Evolutionary conservation across 2,113 vertebrate genomes (phyloP), one percentile per base, ranked within the genome.

Genomic region (Peromyscus polionotus): DNA sequence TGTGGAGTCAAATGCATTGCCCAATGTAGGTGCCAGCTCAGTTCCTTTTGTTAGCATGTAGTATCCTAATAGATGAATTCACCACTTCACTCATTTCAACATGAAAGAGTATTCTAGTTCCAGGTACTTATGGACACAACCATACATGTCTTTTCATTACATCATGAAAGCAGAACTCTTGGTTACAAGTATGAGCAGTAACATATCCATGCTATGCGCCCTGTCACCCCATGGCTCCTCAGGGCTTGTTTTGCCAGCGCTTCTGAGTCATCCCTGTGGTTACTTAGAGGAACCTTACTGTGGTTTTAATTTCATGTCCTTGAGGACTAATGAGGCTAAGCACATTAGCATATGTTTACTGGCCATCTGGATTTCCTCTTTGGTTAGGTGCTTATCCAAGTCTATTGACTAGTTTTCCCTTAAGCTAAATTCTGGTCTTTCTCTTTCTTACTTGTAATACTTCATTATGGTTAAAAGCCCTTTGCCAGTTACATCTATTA

Each of bases 271-370:
- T 81, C 65, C 12, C 57, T 51, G 59, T 81, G 87, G 48, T 11
- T 83, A 33, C 68, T 83, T 54, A 88, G 4, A 91, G 57, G n/a
- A 80, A 65, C 28, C 36, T n/a, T 54, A 36, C 1, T 91, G 72
- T 76, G 48, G 36, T 76, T 91, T 93, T 76, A 76, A 94, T 91
- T 19, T 95, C 81, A 72, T 77, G 51, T 39, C 68, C 61, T 68
- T 68, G 84, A 45, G 68, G 84, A 67, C 84, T 87, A 68, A 36
- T 20, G 6, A 36, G 42, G 84, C 42, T 24, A 67, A 87, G 63
- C 42, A 51, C 68, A 68, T 68, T 67, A 68, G 13, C 39, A 36
- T 51, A 24, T 68, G 84, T 67, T 87, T 48, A 36, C 63, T 67
- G 84, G 84, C 26, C 61, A 48, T 86, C 84, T 68, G 84, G 42